Percentiles rank a stretch among this genome's conserved stretches.
Evolutionary conservation across 2,888 invertebrate species (phyloP).

Genomic region (Ptilodon capucinus): DNA sequence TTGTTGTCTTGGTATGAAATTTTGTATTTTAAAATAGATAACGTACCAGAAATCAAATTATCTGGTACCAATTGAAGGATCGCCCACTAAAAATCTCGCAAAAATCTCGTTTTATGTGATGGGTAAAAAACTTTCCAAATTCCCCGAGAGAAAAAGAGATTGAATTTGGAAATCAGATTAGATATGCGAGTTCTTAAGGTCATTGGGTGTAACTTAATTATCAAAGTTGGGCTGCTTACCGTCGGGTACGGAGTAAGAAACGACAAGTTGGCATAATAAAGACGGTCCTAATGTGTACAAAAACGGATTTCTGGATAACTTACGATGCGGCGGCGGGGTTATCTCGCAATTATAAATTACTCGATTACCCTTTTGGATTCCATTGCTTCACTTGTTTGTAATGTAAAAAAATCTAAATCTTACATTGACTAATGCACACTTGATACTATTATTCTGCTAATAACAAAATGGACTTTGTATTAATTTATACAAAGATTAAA

Average conservation of each 20-base stretch:
- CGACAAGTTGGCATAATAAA: constrained; percentile 25
- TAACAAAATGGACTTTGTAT: no score
- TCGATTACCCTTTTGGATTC: neutral
- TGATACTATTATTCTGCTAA: no score
- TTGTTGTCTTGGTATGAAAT: no score
- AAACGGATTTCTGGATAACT: constrained; percentile 6
- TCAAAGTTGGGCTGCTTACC: constrained; percentile 21
- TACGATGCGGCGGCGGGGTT: neutral
- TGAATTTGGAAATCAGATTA: constrained; percentile 33
- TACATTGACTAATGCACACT: no score
- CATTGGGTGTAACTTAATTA: constrained; percentile 31
- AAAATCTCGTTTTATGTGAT: no score
- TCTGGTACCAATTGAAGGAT: neutral
- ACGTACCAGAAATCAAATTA: no score
- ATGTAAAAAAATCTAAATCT: neutral
- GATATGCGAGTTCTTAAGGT: constrained; percentile 25
- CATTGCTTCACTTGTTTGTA: neutral
- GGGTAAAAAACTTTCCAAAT: constrained; percentile 8
- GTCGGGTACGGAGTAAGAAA: constrained; percentile 14
- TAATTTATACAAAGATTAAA: no score
- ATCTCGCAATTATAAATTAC: neutral
- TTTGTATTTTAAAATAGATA: no score
- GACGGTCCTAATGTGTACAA: constrained; percentile 8
- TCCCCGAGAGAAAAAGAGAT: constrained; percentile 14
- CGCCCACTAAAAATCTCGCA: neutral